Percentiles rank a stretch among this genome's conserved stretches.
phyloP scores from a whole-genome alignment of 2,888 invertebrate species.

The Diogma glabrata region DNA sequence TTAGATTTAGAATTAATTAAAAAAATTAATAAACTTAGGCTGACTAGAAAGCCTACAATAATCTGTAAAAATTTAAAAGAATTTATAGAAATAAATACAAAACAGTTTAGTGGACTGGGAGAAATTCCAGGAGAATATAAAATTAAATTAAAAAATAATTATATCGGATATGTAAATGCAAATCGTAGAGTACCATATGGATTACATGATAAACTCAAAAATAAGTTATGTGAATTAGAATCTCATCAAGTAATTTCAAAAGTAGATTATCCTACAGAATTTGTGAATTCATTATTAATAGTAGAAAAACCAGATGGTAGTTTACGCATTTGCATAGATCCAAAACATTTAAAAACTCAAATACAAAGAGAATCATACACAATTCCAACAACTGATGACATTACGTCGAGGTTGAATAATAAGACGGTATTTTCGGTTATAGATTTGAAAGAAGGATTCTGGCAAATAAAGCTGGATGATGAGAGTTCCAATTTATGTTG shows the following conservation, averaged over 20 bases:
- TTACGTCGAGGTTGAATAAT: slow-evolving; percentile 15
- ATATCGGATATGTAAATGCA: background rate
- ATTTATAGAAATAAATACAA: background rate
- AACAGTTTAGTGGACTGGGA: background rate
- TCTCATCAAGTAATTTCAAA: slow-evolving; percentile 12
- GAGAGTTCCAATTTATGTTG: slow-evolving; percentile 17
- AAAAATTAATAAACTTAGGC: background rate
- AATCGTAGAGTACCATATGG: background rate
- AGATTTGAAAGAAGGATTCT: slow-evolving; percentile 17
- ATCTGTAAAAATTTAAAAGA: background rate
- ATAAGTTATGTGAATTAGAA: slow-evolving; percentile 12
- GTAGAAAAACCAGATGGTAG: slow-evolving; percentile 20
- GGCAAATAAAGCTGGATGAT: slow-evolving; percentile 17
- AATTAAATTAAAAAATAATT: background rate
- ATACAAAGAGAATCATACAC: slow-evolving; percentile 22
- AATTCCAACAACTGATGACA: slow-evolving; percentile 23
- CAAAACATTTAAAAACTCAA: slow-evolving; percentile 21
- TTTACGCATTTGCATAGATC: slow-evolving; percentile 20
- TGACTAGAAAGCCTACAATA: too few relatives aligned
- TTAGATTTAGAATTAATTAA: background rate
- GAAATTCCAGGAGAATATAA: background rate
- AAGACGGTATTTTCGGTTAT: slow-evolving; percentile 16
- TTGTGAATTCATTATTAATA: slow-evolving; percentile 21
- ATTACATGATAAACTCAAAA: background rate
- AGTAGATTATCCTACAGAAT: slow-evolving; percentile 20